Conservation (phyloP, 2,113 vertebrate genomes). For the Chaetura pelagica region DNA sequence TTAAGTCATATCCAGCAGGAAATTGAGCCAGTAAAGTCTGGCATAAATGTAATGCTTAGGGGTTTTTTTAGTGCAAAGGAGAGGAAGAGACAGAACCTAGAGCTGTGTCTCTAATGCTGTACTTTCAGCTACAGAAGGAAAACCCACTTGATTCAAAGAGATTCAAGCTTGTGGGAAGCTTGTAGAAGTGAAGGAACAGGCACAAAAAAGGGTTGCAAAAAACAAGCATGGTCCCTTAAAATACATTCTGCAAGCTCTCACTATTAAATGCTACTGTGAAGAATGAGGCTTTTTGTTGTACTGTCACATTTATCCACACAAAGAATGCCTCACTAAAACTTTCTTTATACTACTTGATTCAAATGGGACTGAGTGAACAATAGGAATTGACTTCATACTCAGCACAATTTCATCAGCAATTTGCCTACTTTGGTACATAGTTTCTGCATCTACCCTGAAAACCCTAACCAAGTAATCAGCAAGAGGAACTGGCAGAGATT, state of each 20-base stretch:
- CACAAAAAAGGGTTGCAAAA: not conserved
- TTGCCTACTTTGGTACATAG: not conserved
- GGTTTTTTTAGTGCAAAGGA: conserved; percentile 30
- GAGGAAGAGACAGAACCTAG: not conserved
- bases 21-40: conserved; percentile 28
- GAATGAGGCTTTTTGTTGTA: not conserved
- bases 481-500: not conserved
- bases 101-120: not conserved
- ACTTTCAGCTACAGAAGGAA: not conserved
- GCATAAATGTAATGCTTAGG: conserved; percentile 15
- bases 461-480: not conserved
- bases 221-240: not conserved
- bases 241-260: not conserved
- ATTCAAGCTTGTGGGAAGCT: not conserved
- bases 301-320: not conserved
- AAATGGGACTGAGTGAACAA: not conserved
- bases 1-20: conserved; percentile 27
- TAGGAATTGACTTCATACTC: not conserved
- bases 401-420: not conserved
- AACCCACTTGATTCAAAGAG: not conserved
- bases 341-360: not conserved
- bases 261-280: not conserved
- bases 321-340: not conserved
- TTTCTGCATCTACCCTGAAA: not conserved
- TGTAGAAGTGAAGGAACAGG: not conserved